Conservation (phyloP, 2,113 vertebrate species). For the Thermophis baileyi region DNA sequence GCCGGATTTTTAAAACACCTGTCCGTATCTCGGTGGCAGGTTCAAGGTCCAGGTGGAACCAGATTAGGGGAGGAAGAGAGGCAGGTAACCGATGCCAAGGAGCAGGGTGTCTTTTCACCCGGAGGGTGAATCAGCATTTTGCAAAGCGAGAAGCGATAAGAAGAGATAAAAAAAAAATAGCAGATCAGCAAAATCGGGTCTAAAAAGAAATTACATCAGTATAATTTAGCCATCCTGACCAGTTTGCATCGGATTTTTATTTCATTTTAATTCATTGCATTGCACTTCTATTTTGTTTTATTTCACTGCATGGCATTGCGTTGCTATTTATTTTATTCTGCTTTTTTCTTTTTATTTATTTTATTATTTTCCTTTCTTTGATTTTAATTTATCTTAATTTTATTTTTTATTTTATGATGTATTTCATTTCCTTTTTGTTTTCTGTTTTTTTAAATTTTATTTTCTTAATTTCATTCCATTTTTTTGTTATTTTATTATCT, state of each 20-base stretch:
- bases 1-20: not conserved
- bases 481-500: not conserved
- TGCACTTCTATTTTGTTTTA: not conserved
- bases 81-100: not conserved
- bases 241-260: not conserved
- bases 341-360: not conserved
- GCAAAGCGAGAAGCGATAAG: not conserved
- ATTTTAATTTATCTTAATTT: not conserved
- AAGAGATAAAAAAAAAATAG: not conserved
- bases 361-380: not conserved
- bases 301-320: not conserved
- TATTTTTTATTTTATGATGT: not conserved
- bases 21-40: not conserved
- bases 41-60: constrained; percentile 13
- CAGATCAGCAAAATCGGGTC: not conserved
- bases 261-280: not conserved
- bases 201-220: not conserved
- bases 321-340: not conserved
- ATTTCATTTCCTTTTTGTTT: not conserved
- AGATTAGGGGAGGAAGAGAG: not conserved
- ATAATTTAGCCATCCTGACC: not conserved
- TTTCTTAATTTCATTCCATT: not conserved
- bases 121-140: constrained; percentile 20
- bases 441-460: not conserved
- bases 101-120: not conserved